phyloP scores from a whole-genome alignment of 2,113 vertebrate species.

The Xenopus borealis region DNA sequence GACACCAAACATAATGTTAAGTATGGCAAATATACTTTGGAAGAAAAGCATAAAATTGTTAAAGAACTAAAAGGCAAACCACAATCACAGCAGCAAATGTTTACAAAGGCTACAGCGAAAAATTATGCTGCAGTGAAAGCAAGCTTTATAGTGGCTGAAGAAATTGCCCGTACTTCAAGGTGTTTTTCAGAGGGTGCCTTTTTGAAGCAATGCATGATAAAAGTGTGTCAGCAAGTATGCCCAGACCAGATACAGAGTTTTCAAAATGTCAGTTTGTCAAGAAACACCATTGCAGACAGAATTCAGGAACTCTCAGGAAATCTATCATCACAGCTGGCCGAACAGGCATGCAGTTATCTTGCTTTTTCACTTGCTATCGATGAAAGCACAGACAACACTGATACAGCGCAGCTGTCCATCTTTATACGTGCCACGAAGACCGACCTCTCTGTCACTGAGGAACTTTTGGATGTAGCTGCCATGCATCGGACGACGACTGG shows the following conservation, averaged over 20 bases:
- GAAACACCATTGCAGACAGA: slow-evolving; percentile 52
- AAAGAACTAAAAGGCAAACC: slow-evolving; percentile 34
- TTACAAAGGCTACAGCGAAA: slow-evolving; percentile 47
- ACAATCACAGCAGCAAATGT: slow-evolving; percentile 40
- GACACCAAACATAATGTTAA: slow-evolving; percentile 32
- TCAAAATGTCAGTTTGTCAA: slow-evolving; percentile 54
- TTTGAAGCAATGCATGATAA: slow-evolving; percentile 37
- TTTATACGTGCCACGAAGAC: slow-evolving; percentile 14
- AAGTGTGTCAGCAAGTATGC: slow-evolving; percentile 52
- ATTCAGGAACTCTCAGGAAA: slow-evolving; percentile 46
- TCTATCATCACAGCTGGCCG: slow-evolving; percentile 44
- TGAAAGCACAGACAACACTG: slow-evolving; percentile 51
- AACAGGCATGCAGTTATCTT: slow-evolving; percentile 41
- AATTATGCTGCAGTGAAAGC: slow-evolving; percentile 49
- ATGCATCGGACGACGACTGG: slow-evolving; percentile 30
- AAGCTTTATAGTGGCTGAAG: slow-evolving; percentile 53
- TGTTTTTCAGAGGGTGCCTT: slow-evolving; percentile 41
- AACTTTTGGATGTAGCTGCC: slow-evolving; percentile 24
- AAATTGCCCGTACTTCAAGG: slow-evolving; percentile 44
- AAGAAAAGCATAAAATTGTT: neutral
- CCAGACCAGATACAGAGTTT: slow-evolving; percentile 51
- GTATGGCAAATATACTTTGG: slow-evolving; percentile 4
- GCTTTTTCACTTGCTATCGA: slow-evolving; percentile 52
- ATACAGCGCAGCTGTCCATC: slow-evolving; percentile 8
- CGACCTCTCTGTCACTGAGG: slow-evolving; percentile 12